Conservation (phyloP, 2,113 vertebrate genomes). For the Dissostichus mawsoni region DNA sequence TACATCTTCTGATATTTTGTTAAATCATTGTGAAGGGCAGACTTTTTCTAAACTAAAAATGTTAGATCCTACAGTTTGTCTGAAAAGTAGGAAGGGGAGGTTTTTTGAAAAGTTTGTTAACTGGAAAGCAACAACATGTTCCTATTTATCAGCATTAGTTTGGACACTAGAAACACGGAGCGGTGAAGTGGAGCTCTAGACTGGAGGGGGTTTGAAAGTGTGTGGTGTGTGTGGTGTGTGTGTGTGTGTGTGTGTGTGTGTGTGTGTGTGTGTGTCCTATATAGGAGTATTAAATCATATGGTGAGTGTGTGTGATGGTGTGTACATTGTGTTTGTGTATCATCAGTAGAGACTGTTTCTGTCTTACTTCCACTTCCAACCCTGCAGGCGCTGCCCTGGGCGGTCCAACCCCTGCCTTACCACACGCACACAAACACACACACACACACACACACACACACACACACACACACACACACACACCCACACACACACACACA, state of each 20-base stretch:
- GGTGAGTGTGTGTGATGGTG: slow-evolving; percentile 9
- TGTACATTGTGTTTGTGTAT: slow-evolving; percentile 42
- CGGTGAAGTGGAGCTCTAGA: not conserved
- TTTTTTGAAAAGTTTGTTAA: too few species aligned
- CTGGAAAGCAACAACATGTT: not conserved
- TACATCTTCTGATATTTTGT: not conserved
- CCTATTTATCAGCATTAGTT: slow-evolving; percentile 1
- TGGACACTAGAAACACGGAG: not conserved
- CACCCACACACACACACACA: slow-evolving; percentile 24
- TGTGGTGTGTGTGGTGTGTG: slow-evolving; percentile 22
- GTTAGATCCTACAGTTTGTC: not conserved
- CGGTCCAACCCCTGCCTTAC: slow-evolving; percentile 13
- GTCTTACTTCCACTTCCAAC: slow-evolving; percentile 50
- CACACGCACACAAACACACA: slow-evolving; percentile 14
- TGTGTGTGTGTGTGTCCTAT: slow-evolving; percentile 24
- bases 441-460: slow-evolving; percentile 1
- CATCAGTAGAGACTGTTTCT: slow-evolving; percentile 37
- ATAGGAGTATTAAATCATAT: slow-evolving; percentile 1
- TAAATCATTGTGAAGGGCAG: not conserved
- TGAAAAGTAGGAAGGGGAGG: not conserved
- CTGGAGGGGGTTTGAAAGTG: slow-evolving; percentile 9
- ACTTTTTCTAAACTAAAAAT: not conserved
- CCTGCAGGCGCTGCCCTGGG: slow-evolving; percentile 72
- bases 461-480: slow-evolving; percentile 19
- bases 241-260: slow-evolving; percentile 6